Evolutionary conservation across 2,888 invertebrate species (phyloP).

Genomic region (Tanytarsus gracilentus): DNA sequence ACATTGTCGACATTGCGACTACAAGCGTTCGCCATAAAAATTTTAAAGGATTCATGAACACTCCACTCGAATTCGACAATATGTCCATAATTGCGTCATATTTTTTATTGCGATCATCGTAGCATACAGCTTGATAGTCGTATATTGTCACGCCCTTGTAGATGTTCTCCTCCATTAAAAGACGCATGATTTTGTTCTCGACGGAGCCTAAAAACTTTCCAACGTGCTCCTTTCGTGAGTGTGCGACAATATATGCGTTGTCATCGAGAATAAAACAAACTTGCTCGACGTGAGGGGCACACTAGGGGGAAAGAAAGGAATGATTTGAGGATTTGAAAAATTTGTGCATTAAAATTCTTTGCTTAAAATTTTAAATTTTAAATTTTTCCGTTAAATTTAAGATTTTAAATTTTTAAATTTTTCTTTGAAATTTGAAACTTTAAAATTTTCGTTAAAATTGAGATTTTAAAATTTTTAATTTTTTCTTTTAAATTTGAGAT

Average conservation of each 20-base stretch:
- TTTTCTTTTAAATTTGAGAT: too few relatives aligned
- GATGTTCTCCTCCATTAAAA: constrained; percentile 48
- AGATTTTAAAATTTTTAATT: too few relatives aligned
- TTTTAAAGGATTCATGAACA: constrained; percentile 19
- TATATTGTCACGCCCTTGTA: constrained; percentile 50
- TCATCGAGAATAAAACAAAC: constrained; percentile 61
- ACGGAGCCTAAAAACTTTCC: constrained; percentile 60
- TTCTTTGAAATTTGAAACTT: not conserved
- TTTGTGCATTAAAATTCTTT: not conserved
- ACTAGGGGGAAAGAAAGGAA: not conserved
- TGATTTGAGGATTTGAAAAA: not conserved
- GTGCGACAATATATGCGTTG: constrained; percentile 55
- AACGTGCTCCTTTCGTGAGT: constrained; percentile 49
- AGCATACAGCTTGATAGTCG: constrained; percentile 61
- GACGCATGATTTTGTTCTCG: constrained; percentile 50
- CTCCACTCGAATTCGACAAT: not conserved
- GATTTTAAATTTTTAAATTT: not conserved
- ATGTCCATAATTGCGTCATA: not conserved
- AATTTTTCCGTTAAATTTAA: too few relatives aligned
- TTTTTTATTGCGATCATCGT: constrained; percentile 41
- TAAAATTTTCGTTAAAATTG: too few relatives aligned
- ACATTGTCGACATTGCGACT: not conserved
- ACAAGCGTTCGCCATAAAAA: not conserved
- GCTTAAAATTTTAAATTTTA: too few relatives aligned
- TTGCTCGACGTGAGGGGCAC: constrained; percentile 35